A percentile compares a stretch with the other conserved stretches of the same genome.
phyloP scores from a whole-genome alignment of 2,797 vertebrate genomes.

The Darevskia nairensis region DNA sequence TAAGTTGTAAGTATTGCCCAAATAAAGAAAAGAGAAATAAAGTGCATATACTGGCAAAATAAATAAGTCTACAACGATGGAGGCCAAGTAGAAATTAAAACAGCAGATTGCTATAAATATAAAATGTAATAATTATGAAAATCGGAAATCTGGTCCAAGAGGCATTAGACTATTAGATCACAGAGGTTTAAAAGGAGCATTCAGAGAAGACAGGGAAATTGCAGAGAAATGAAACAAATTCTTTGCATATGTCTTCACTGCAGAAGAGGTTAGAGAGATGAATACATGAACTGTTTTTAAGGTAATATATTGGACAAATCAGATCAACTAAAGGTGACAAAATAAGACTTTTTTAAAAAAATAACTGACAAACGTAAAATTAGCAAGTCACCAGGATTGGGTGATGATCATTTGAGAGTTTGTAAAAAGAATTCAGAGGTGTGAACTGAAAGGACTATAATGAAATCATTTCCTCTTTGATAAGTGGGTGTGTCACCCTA shows the following conservation, averaged over 20 bases:
- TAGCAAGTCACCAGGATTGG: background rate
- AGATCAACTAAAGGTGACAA: slow-evolving; percentile 3
- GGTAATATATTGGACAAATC: slow-evolving; percentile 18
- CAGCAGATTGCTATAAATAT: slow-evolving; percentile 23
- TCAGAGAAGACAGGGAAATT: slow-evolving; percentile 38
- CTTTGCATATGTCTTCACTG: slow-evolving; percentile 9
- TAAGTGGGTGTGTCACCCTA: background rate
- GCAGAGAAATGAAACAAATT: slow-evolving; percentile 19
- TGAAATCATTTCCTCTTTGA: background rate
- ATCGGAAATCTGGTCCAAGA: slow-evolving; percentile 15
- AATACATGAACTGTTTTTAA: slow-evolving; percentile 12
- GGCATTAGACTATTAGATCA: slow-evolving; percentile 22
- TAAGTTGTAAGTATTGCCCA: background rate
- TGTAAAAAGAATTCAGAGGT: background rate
- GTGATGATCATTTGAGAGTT: background rate
- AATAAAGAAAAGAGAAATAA: background rate
- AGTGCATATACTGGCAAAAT: background rate
- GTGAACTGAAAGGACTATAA: background rate
- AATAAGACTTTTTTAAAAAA: background rate
- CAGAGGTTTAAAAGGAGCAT: slow-evolving; percentile 23
- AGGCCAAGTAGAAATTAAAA: slow-evolving; percentile 13
- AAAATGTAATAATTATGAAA: slow-evolving; percentile 31
- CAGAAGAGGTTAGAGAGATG: slow-evolving; percentile 4
- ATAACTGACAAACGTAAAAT: slow-evolving; percentile 1
- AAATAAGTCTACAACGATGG: background rate